Base-by-base conservation (phyloP, 2,888 invertebrate genomes). In the Chaitophorus viminalis region DNA sequence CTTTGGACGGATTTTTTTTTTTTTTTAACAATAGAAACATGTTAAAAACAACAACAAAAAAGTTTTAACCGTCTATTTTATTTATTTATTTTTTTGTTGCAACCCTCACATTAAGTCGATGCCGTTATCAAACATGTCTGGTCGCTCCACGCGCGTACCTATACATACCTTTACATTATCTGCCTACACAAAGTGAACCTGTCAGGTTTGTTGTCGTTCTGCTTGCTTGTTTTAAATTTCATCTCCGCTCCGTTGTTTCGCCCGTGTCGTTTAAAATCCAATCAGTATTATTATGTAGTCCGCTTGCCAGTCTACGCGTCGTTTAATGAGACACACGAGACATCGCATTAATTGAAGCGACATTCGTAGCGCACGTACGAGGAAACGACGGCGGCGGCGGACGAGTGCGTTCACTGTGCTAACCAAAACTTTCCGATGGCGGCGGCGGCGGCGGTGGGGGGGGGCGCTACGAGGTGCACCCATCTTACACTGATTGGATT, bases 401-500 rank as follows among this genome's bases (percentile, higher is more conserved):
- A 3, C 52, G 76, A n/a, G 29, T 3, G 60, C 25, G 60, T 46
- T 46, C 46, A 0, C 46, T 46, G 36, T 17, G 25, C 60, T 3
- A 21, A 25, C 68, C 6, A 36, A 82, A 54, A 82, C 74, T 82
- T 78, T 72, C 29, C n/a, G n/a, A 39, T 39, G 36, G n/a, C 29
- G 17, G 36, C 4, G 36, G 36, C 6, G 3, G 3, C n/a, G 33
- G 25, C 25, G 14, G 36, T 3, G 36, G 36, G 3, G 3, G 3
- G 36, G 36, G 46, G 46, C 2, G 46, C 14, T 0, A 14, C 0
- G 46, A 14, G 14, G 25, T 8, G 18, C 75, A 60, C 75, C 75
- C 68, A 77, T 77, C 31, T 39, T 9, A 6, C 68, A 17, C 70
- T 78, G 70, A 86, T 86, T 78, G 70, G 70, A 86, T 78, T 86